Percentiles rank a stretch among this genome's conserved stretches.
These are phyloP conservation scores for Mobula hypostoma DNA, from an alignment of 2,113 vertebrate genomes.

Conservation along the genomic window DNA sequence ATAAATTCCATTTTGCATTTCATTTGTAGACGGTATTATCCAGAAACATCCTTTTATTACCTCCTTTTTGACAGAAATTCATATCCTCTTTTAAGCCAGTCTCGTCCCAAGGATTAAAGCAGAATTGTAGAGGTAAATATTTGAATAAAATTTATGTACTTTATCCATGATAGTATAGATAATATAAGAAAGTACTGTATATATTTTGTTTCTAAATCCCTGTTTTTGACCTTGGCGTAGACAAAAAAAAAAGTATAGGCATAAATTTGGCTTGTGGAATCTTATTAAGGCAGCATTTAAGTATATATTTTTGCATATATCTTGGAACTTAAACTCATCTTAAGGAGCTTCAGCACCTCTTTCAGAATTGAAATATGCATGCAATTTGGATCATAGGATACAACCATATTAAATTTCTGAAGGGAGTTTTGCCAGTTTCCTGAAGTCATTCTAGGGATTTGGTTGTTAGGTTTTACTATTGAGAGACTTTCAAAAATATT, in stretches of 20 bases:
- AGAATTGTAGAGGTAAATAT: neutral
- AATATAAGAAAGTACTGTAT: neutral
- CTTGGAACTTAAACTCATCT: neutral
- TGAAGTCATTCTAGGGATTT: neutral
- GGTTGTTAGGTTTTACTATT: neutral
- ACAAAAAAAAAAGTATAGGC: neutral
- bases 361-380: conserved; percentile 20
- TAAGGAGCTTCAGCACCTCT: neutral
- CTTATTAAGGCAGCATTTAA: neutral
- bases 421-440: neutral
- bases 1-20: neutral
- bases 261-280: neutral
- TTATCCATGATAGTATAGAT: neutral
- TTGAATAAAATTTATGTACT: neutral
- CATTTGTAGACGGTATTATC: neutral
- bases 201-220: neutral
- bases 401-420: conserved; percentile 13
- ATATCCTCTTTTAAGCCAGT: neutral
- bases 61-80: neutral
- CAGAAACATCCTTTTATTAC: neutral
- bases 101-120: neutral
- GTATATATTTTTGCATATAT: neutral
- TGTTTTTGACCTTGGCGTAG: neutral
- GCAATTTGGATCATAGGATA: conserved; percentile 3
- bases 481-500: conserved; percentile 6